Evolutionary conservation across 2,113 vertebrate genomes (phyloP).

Genomic region (Enhydra lutris): DNA sequence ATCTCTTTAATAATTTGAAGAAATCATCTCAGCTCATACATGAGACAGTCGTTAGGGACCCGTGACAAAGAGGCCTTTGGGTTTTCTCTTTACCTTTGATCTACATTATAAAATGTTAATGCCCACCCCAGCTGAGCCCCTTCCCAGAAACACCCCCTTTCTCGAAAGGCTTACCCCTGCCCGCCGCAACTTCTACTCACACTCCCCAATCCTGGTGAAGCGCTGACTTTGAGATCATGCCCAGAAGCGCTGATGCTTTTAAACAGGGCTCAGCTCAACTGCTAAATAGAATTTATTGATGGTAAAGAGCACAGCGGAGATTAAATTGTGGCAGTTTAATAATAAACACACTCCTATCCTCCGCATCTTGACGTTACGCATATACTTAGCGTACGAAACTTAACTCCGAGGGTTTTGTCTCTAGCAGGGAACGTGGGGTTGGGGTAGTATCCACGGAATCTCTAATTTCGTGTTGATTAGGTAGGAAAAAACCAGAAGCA

Average conservation of each 20-base stretch:
- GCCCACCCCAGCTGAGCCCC: conserved; percentile 73
- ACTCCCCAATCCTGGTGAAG: conserved; percentile 72
- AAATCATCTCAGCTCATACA: conserved; percentile 72
- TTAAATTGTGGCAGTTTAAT: conserved; percentile 80
- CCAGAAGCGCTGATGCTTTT: conserved; percentile 78
- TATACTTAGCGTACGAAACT: not conserved
- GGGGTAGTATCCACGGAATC: conserved; percentile 72
- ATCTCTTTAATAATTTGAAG: conserved; percentile 80
- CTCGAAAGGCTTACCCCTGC: conserved; percentile 69
- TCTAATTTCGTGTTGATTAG: conserved; percentile 82
- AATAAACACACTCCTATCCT: conserved; percentile 75
- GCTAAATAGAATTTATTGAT: conserved; percentile 79
- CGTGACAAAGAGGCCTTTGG: conserved; percentile 77
- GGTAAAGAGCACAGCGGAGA: conserved; percentile 76
- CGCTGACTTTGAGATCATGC: conserved; percentile 74
- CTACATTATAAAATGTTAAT: conserved; percentile 85
- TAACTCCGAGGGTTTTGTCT: conserved; percentile 20
- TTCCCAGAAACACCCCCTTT: conserved; percentile 79
- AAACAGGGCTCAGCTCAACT: conserved; percentile 75
- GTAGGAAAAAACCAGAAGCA: conserved; percentile 79
- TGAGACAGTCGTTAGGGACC: conserved; percentile 75
- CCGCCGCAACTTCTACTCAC: conserved; percentile 68
- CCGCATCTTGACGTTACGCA: not conserved
- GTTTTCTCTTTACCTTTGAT: conserved; percentile 83
- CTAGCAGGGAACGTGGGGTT: conserved; percentile 23